phyloP scores from a whole-genome alignment of 2,888 invertebrate genomes.

The Tipula confusa region DNA sequence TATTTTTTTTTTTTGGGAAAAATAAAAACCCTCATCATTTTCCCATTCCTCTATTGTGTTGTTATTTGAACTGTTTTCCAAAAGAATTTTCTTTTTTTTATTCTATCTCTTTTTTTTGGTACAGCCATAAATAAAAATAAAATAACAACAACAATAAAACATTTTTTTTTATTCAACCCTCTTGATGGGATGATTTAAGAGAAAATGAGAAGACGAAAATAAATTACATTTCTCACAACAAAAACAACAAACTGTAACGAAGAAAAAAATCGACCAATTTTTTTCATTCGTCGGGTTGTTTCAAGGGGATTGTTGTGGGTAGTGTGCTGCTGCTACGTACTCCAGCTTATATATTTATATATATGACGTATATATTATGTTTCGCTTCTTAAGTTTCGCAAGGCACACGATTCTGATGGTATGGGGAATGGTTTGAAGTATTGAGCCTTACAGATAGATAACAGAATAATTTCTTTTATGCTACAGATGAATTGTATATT shows the following conservation, averaged over 20 bases:
- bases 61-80: constrained; percentile 17
- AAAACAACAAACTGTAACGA: neutral
- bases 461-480: neutral
- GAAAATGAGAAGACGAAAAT: constrained; percentile 30
- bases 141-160: constrained; percentile 21
- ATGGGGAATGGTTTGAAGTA: neutral
- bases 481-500: neutral
- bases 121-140: constrained; percentile 27
- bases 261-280: neutral
- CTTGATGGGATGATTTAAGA: constrained; percentile 38
- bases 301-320: constrained; percentile 9
- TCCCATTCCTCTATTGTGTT: neutral
- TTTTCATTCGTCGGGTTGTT: constrained; percentile 7
- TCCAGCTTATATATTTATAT: neutral
- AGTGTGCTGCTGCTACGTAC: neutral
- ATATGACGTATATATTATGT: too few species aligned
- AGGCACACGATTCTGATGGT: neutral
- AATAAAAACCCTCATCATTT: constrained; percentile 21
- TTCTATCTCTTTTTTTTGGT: neutral
- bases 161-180: neutral
- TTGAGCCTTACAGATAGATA: neutral
- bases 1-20: neutral
- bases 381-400: neutral
- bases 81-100: neutral
- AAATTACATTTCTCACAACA: constrained; percentile 27